Conservation (phyloP, 1,140 invertebrate species). For the Steinernema khuongi region DNA sequence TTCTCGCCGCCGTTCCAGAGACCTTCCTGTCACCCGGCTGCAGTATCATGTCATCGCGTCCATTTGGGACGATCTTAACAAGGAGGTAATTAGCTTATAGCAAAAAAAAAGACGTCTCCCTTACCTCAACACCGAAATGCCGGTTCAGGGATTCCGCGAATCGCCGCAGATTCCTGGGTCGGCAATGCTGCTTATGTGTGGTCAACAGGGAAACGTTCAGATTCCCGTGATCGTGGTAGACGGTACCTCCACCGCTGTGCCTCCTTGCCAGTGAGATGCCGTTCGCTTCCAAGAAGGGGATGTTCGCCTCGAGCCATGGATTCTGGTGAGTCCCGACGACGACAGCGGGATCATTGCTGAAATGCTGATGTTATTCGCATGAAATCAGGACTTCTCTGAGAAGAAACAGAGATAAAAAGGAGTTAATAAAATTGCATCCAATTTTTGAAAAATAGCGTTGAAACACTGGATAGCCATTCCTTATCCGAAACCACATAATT, state of each 20-base stretch:
- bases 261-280: slow-evolving; percentile 68
- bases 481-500: not conserved
- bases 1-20: slow-evolving; percentile 55
- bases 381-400: not conserved
- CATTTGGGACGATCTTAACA: slow-evolving; percentile 37
- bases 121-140: slow-evolving; percentile 31
- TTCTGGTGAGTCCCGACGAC: slow-evolving; percentile 95
- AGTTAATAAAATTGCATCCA: no score
- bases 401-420: not conserved
- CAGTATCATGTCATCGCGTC: slow-evolving; percentile 50
- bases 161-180: slow-evolving; percentile 45
- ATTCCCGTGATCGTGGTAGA: slow-evolving; percentile 80
- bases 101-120: not conserved
- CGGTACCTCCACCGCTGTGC: slow-evolving; percentile 89
- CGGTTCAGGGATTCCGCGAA: slow-evolving; percentile 45
- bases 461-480: not conserved
- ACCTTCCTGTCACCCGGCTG: slow-evolving; percentile 47
- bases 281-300: slow-evolving; percentile 57
- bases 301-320: slow-evolving; percentile 83
- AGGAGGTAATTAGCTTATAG: not conserved
- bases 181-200: slow-evolving; percentile 44
- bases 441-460: no score
- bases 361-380: slow-evolving; percentile 23
- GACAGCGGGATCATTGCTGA: slow-evolving; percentile 78
- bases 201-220: slow-evolving; percentile 52